Percentiles rank a stretch among this genome's conserved stretches.
Evolutionary conservation across 2,113 vertebrate genomes (phyloP).

Genomic region (Acanthisitta chloris): DNA sequence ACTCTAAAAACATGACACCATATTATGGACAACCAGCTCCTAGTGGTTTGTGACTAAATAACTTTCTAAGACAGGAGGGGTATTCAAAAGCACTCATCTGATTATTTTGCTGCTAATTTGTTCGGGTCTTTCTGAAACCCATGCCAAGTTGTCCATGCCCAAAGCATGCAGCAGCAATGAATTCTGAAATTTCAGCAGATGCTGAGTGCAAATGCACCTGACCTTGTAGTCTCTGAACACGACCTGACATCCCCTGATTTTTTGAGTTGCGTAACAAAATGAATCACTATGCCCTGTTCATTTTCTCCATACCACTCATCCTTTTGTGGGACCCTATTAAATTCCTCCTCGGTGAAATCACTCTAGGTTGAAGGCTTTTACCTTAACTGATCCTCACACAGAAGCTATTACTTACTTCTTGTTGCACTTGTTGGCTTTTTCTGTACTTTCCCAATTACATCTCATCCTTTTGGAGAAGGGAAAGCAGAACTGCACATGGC

Average conservation of each 20-base stretch:
- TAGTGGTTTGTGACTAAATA: accelerated
- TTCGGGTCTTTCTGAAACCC: not conserved
- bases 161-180: not conserved
- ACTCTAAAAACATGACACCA: not conserved
- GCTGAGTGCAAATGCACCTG: not conserved
- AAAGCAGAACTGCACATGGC: not conserved
- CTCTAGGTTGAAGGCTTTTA: not conserved
- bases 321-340: not conserved
- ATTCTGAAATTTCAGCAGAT: not conserved
- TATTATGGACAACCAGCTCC: not conserved
- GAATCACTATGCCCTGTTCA: not conserved
- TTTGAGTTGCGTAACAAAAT: not conserved
- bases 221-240: not conserved
- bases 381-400: not conserved
- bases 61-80: no score
- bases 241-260: not conserved
- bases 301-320: not conserved
- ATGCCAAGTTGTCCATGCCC: not conserved
- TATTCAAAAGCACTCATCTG: not conserved
- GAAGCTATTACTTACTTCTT: not conserved
- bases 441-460: not conserved
- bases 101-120: not conserved
- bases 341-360: not conserved
- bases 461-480: not conserved
- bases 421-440: not conserved